Base-by-base conservation (phyloP, 2,797 vertebrate genomes). In the Sebastes variabilis region DNA sequence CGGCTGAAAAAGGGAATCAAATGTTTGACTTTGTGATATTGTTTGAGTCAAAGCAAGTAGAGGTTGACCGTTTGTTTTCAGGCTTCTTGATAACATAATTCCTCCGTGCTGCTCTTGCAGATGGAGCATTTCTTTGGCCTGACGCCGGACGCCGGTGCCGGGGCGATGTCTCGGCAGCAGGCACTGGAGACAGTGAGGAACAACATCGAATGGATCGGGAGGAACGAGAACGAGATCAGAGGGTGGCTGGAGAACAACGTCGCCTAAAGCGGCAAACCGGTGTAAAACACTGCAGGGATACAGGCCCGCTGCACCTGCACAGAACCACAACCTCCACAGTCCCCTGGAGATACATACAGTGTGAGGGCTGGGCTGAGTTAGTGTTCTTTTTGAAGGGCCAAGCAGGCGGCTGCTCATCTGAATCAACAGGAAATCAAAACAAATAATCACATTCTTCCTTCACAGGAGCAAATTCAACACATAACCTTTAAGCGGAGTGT, bases 71-170 rank as follows among this genome's bases (percentile, higher is more conserved):
- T 20, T 52, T 58, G 27, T 65, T 5, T 70, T n/a, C 16, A 34
- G 12, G 3, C 61, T 34, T 74, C 29, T 20, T 16, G 1, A 69
- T 52, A 20, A 79, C 16, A 36, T 5, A 8, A 65, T 32, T 6
- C 75, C 20, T 82, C n/a, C 3, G 7, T 85, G 36, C 64, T 82
- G 2, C 2, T 85, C 29, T 88, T 93, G 79, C 72, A 99, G 99
- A 97, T 99, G 95, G 77, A 97, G 86, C 93, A 97, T 84, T 99
- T 99, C 95, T 99, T 99, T 90, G 86, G 80, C 18, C 93, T 94
- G 75, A 97, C 96, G 3, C 95, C 97, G 27, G 72, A 98, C 22
- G 97, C 98, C 46, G 99, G 98, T 1, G 97, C 99, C 20, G 99
- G 99, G 88, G 90, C 94, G 86, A 92, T 83, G 79, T 81, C 98